Evolutionary conservation across 2,888 invertebrate genomes (phyloP).

Genomic region (Pristionchus maxplancki): DNA sequence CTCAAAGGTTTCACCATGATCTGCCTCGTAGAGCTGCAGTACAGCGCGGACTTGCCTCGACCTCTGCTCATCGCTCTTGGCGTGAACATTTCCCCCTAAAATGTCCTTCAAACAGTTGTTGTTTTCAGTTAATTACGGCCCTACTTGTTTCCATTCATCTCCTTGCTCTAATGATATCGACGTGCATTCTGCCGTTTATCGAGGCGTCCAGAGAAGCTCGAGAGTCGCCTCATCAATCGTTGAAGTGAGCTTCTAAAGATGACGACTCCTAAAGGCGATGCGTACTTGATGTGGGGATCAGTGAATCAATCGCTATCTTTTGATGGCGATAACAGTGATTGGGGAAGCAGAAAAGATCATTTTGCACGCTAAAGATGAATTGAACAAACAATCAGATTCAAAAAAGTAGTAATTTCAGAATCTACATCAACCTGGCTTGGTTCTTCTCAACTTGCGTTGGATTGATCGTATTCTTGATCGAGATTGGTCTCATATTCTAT

Average conservation of each 20-base stretch:
- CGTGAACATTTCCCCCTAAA: conserved; percentile 58
- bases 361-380: no score
- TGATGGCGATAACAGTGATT: background rate
- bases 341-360: no score
- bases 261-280: no score
- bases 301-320: no score
- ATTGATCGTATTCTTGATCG: conserved; percentile 88
- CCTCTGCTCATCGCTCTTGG: conserved; percentile 88
- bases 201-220: conserved; percentile 92
- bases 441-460: conserved; percentile 92
- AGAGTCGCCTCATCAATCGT: conserved; percentile 79
- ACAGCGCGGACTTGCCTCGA: conserved; percentile 85
- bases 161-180: conserved; percentile 95
- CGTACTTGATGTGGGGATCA: no score
- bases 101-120: background rate
- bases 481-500: conserved; percentile 93
- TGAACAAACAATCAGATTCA: no score
- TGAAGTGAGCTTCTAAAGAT: conserved; percentile 72
- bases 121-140: conserved; percentile 83
- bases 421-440: conserved; percentile 92
- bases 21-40: conserved; percentile 93
- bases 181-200: conserved; percentile 93
- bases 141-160: conserved; percentile 94
- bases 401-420: conserved; percentile 66
- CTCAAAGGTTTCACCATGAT: conserved; percentile 71